Evolutionary conservation across 2,797 vertebrate species (phyloP).

Genomic region (Antennarius maculatus): DNA sequence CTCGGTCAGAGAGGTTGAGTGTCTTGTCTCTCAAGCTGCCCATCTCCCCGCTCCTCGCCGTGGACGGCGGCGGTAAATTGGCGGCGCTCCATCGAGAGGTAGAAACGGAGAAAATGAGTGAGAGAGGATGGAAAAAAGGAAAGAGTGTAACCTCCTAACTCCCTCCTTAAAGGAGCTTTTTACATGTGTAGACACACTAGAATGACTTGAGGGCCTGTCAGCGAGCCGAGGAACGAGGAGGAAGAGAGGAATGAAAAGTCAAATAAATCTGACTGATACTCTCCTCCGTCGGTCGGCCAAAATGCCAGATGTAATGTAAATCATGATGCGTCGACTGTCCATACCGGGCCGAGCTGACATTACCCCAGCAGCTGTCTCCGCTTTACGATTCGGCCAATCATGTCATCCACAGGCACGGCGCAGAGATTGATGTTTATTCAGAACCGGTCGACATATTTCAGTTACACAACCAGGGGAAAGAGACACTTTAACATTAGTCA

Average conservation of each 20-base stretch:
- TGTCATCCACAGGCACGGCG: slow-evolving; percentile 63
- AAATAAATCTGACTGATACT: slow-evolving; percentile 86
- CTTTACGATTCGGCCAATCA: slow-evolving; percentile 78
- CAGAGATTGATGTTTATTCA: slow-evolving; percentile 86
- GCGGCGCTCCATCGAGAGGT: slow-evolving; percentile 62
- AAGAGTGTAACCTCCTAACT: slow-evolving; percentile 58
- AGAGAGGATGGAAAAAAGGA: slow-evolving; percentile 12
- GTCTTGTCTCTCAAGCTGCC: slow-evolving; percentile 36
- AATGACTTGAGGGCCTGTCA: slow-evolving; percentile 83
- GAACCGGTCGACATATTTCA: slow-evolving; percentile 80
- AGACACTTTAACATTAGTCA: slow-evolving; percentile 78
- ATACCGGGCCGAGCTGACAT: slow-evolving; percentile 75
- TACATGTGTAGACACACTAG: slow-evolving; percentile 80
- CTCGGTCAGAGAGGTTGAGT: slow-evolving; percentile 40
- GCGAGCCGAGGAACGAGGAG: slow-evolving; percentile 62
- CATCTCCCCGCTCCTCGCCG: slow-evolving; percentile 47
- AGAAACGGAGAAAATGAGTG: slow-evolving; percentile 32
- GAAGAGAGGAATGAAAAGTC: slow-evolving; percentile 76
- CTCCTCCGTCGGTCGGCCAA: slow-evolving; percentile 72
- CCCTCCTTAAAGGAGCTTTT: slow-evolving; percentile 69
- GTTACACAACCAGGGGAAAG: slow-evolving; percentile 69
- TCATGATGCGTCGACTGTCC: slow-evolving; percentile 78
- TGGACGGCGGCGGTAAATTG: slow-evolving; percentile 70
- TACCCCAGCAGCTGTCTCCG: slow-evolving; percentile 79
- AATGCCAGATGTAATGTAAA: slow-evolving; percentile 85